phyloP scores from a whole-genome alignment of 1,140 invertebrate genomes.

The Cyphomyrmex costatus region DNA sequence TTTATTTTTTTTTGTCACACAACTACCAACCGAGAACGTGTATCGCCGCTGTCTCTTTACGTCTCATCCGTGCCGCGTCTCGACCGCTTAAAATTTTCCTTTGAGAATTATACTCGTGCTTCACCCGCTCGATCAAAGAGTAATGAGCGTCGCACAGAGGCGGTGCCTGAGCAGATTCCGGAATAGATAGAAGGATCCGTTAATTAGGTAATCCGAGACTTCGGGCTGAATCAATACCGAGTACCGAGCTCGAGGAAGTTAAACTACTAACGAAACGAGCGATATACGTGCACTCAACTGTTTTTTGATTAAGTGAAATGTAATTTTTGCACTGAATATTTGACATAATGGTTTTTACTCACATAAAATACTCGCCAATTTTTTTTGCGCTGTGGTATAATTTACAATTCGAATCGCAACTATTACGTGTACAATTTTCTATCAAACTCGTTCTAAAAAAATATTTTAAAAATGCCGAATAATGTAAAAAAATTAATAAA shows the following conservation, averaged over 20 bases:
- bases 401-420: slow-evolving; percentile 1
- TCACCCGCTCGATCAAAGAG: slow-evolving; percentile 71
- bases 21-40: slow-evolving; percentile 43
- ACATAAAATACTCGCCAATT: too few relatives aligned
- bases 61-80: slow-evolving; percentile 2
- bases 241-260: slow-evolving; percentile 10
- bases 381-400: not conserved
- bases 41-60: slow-evolving; percentile 23
- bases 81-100: slow-evolving; percentile 66
- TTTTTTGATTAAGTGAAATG: not conserved
- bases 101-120: slow-evolving; percentile 54
- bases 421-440: not conserved
- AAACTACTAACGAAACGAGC: slow-evolving; percentile 56
- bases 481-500: not conserved
- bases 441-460: not conserved
- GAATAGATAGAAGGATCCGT: slow-evolving; percentile 55
- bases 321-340: not conserved
- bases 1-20: not conserved
- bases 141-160: slow-evolving; percentile 65
- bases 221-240: slow-evolving; percentile 39
- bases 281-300: not conserved
- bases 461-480: not conserved
- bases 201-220: slow-evolving; percentile 73
- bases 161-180: slow-evolving; percentile 42
- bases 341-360: not conserved